Evolutionary conservation across 2,113 vertebrate species (phyloP).

Genomic region (Forbesichthys papilliferus): DNA sequence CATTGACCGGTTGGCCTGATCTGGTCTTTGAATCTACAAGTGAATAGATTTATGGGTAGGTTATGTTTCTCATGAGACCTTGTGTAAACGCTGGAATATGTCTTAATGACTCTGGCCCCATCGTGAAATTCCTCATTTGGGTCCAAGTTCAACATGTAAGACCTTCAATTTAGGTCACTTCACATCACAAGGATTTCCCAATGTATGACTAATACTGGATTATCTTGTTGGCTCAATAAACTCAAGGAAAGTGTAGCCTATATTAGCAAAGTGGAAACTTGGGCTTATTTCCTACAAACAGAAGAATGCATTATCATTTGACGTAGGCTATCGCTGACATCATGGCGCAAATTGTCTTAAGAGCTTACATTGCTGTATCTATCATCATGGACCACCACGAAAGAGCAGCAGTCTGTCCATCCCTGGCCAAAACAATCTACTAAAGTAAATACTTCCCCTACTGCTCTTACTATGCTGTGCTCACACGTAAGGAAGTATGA

Average conservation of each 20-base stretch:
- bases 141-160: neutral
- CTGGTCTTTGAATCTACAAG: neutral
- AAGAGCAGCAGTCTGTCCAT: neutral
- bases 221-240: neutral
- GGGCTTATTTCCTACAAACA: constrained; percentile 1
- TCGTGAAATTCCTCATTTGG: neutral
- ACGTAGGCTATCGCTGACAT: constrained; percentile 33
- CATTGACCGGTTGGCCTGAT: neutral
- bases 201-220: neutral
- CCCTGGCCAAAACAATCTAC: neutral
- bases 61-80: no score
- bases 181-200: neutral
- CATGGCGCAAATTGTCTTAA: neutral
- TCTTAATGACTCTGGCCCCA: neutral
- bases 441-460: constrained; percentile 25
- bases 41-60: no score
- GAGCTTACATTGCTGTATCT: neutral
- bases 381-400: neutral
- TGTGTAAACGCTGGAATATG: neutral
- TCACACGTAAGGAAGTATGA: no score
- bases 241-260: neutral
- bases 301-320: constrained; percentile 7
- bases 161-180: neutral
- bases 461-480: no score
- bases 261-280: constrained; percentile 26